Base-by-base conservation (phyloP, 2,888 invertebrate genomes). In the Drymonia ruficornis region DNA sequence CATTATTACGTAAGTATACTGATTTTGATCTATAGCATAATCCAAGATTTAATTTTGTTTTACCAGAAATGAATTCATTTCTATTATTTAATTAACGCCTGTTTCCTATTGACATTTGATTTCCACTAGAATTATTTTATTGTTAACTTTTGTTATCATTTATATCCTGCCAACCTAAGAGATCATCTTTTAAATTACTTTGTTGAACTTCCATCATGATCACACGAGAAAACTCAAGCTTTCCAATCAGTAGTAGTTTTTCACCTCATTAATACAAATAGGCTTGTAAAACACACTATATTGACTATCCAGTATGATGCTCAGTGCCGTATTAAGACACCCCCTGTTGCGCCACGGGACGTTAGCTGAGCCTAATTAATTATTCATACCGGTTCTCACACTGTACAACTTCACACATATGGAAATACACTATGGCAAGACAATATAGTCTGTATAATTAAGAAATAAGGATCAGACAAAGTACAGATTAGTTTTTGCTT, bases 221-320 rank as follows among this genome's bases (percentile, higher is more conserved):
- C 46, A 50, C 60, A 69, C 56, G 65, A 68, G 69, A 60, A 68
- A 63, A 62, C 52, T 50, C 59, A 58, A 54, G 45, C 49, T 49
- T 55, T 52, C 49, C 65, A 56, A 53, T 64, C 54, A 63, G 56
- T 6, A 2, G 55, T 59, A 61, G 61, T 66, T 65, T 68, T 69
- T 64, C 56, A 57, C 51, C 54, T 69, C 64, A 70, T 72, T 70
- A 49, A 58, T 56, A 69, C 69, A 76, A 69, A 76, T 70, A 69
- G 66, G 54, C 54, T 69, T 63, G 58, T 62, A 65, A 72, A 49
- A 42, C 40, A 51, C 57, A 54, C 23, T 23, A 56, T 54, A 55
- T 66, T 61, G 47, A 49, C 61, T 65, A 54, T 57, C 68, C 54
- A 44, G 44, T 44, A 61, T 55, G 53, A 54, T 29, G 29, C 51